These are phyloP conservation scores for Tricholaema leucomelas DNA, from an alignment of 2,113 vertebrate genomes.

Conservation along the genomic window DNA sequence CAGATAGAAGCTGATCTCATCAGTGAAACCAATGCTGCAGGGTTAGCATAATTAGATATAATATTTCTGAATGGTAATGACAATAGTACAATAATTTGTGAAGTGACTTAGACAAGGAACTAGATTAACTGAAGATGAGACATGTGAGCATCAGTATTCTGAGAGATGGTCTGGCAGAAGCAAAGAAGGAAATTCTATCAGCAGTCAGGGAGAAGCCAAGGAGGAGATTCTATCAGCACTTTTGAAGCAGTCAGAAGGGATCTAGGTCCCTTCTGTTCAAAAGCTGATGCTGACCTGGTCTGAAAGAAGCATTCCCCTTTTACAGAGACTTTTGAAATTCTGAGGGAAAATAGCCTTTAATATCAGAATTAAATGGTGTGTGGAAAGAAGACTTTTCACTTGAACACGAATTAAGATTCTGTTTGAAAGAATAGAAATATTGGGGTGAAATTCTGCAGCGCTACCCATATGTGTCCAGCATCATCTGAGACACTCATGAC, in stretches of 20 bases:
- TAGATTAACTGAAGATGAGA: neutral
- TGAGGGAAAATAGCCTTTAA: neutral
- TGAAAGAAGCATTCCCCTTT: neutral
- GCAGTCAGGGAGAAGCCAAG: neutral
- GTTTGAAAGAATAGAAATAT: neutral
- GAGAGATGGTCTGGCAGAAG: neutral
- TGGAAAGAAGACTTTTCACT: neutral
- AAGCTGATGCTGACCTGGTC: neutral
- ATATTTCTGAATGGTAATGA: slow-evolving; percentile 18
- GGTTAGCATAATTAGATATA: neutral
- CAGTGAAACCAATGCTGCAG: neutral
- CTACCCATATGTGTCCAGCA: neutral
- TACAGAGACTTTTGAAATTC: neutral
- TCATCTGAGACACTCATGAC: neutral
- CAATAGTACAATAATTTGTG: slow-evolving; percentile 1
- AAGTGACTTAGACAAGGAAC: neutral
- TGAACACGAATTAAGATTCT: neutral
- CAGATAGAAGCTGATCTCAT: neutral
- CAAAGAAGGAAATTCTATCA: neutral
- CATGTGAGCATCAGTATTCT: neutral
- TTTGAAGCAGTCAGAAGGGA: neutral
- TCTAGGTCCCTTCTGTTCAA: neutral
- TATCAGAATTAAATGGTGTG: neutral
- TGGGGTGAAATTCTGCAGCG: neutral
- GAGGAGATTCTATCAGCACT: neutral